Evolutionary conservation across 2,888 invertebrate species (phyloP), one percentile per base, ranked within the genome.

Genomic region (Rhynchonema sp.): DNA sequence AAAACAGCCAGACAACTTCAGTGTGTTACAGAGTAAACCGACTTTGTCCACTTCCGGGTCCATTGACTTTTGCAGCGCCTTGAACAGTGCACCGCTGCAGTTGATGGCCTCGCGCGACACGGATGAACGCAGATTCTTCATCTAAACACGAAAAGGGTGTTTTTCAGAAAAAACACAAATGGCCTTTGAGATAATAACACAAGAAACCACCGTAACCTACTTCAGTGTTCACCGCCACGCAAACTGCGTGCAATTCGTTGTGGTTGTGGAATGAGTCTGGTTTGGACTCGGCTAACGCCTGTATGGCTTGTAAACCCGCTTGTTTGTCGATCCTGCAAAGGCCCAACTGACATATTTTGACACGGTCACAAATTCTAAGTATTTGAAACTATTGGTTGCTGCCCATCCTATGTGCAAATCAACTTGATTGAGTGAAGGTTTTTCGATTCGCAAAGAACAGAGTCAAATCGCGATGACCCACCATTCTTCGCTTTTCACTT

Each of bases 71-170:
- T 75, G 75, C 57, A 78, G 68, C 60, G 69, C 64, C 28, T 78
- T 77, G 72, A 88, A 92, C 65, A 96, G 75, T 62, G 88, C 84
- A 1, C 83, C 83, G 53, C 90, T 79, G 9, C 86, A 82, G 63
- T 83, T 80, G 70, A 94, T 89, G 23, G 92, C 90, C 2, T 85
- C 82, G 56, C 92, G 80, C 0, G 92, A 84, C 0, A 91, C 91
- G 72, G 91, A 87, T 0, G 94, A 94, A 28, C 96, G 80, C 62
- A 96, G 79, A 74, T 90, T 94, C 65, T 84, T 84, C 56, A 88
- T 84, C 69, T 90, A 84, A 13, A 13, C 9, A 22, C 22, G 13
- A 9, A 56, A 38, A 38, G 38, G 9, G 9, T 20, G 13, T 13
- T 38, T 38, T 20, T 38, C 38, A 38, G 20, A 38, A 38, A 38